phyloP scores from a whole-genome alignment of 1,140 invertebrate species.

The Trinorchestia longiramus region DNA sequence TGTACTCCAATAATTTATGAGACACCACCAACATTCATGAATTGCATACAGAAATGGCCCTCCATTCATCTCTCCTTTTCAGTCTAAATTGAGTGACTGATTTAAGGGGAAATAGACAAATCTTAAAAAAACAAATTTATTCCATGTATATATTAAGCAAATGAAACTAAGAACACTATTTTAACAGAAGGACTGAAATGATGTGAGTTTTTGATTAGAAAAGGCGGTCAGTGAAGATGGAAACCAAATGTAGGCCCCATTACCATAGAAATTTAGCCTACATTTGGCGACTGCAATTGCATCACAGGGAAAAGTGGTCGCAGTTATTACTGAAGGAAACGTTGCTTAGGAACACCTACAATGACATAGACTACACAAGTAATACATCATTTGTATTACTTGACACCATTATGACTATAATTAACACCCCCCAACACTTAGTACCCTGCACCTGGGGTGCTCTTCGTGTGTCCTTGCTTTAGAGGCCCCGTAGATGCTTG shows the following conservation, averaged over 20 bases:
- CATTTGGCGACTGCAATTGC: not conserved
- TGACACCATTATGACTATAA: not conserved
- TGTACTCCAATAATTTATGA: no score
- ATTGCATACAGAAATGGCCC: no score
- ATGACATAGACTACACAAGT: not conserved
- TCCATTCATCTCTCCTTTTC: no score
- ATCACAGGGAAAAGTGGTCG: not conserved
- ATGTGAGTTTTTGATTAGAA: not conserved
- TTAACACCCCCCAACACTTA: not conserved
- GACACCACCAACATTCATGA: no score
- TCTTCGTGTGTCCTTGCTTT: not conserved
- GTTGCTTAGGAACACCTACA: not conserved
- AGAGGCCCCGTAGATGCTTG: not conserved
- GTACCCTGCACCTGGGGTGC: not conserved
- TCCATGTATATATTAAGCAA: no score
- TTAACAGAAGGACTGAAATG: not conserved
- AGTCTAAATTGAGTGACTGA: no score
- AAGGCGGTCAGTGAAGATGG: not conserved
- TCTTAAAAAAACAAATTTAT: no score
- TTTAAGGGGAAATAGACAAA: no score
- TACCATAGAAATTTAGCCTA: not conserved
- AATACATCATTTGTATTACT: not conserved
- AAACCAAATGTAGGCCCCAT: not conserved
- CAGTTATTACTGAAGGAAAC: no score
- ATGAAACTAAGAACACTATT: no score